Percentiles rank a stretch among this genome's conserved stretches.
Conservation (phyloP, 1,140 invertebrate species). For the Leptinotarsa defecta region DNA sequence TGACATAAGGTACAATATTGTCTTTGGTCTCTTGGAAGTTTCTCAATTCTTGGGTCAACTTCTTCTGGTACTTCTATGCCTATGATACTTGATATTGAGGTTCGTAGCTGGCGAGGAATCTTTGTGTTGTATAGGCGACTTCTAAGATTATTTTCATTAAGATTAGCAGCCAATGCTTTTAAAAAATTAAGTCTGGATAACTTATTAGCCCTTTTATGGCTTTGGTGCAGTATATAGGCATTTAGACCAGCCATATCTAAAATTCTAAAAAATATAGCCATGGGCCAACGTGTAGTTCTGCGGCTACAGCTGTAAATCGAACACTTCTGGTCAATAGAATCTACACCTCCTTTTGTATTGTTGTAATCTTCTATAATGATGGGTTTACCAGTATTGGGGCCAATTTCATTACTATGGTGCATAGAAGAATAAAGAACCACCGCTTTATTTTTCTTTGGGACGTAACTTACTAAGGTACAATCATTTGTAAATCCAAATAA, state of each 20-base stretch:
- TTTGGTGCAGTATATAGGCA: neutral
- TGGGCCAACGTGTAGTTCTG: conserved; percentile 47
- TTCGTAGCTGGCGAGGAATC: too few relatives aligned
- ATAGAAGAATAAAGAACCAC: conserved; percentile 50
- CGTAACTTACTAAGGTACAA: conserved; percentile 43
- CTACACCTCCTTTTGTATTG: conserved; percentile 50
- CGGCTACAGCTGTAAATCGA: conserved; percentile 36
- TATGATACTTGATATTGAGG: too few relatives aligned
- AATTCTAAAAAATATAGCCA: conserved; percentile 46
- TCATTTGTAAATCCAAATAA: conserved; percentile 38
- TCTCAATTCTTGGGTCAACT: neutral
- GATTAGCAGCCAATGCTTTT: too few relatives aligned
- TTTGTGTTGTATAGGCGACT: too few relatives aligned
- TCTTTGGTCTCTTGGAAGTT: neutral
- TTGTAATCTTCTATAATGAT: conserved; percentile 49
- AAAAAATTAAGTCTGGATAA: too few relatives aligned
- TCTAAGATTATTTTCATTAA: too few relatives aligned
- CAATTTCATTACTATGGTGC: conserved; percentile 43
- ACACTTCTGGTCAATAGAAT: conserved; percentile 49
- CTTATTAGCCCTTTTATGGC: too few relatives aligned
- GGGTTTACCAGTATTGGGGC: conserved; percentile 41
- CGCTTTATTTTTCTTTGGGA: conserved; percentile 49
- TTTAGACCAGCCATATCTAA: conserved; percentile 44
- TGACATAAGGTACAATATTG: conserved; percentile 4
- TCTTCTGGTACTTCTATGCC: too few relatives aligned